These are phyloP conservation scores for Sinodicranocentrus sp. DNA, from an alignment of 2,888 invertebrate species.

Conservation along the genomic window DNA sequence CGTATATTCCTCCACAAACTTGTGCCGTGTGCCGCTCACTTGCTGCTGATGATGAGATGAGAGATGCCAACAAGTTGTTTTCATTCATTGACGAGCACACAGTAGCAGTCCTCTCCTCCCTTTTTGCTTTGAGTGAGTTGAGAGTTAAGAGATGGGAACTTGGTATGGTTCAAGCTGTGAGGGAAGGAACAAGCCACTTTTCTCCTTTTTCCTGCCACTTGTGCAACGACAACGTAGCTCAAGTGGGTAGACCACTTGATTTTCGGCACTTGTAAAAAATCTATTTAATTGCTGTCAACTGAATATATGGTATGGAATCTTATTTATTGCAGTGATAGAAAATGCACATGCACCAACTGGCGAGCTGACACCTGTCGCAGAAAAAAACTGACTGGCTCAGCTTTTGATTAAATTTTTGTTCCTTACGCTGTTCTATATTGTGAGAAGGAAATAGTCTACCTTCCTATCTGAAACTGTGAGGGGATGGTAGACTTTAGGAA, in stretches of 20 bases:
- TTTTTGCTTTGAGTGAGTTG: not conserved
- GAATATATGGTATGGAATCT: not conserved
- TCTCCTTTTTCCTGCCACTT: not conserved
- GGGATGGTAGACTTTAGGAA: too few relatives aligned
- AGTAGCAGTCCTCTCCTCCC: not conserved
- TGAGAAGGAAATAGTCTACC: too few relatives aligned
- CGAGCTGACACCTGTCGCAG: not conserved
- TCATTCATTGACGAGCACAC: constrained; percentile 40
- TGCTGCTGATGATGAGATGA: constrained; percentile 21
- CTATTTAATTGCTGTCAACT: constrained; percentile 36
- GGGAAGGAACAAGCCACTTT: constrained; percentile 21
- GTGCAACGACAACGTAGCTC: not conserved
- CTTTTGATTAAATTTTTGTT: too few relatives aligned
- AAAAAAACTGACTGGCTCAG: constrained; percentile 21
- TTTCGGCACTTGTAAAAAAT: not conserved
- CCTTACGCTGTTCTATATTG: too few relatives aligned
- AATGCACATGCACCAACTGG: not conserved
- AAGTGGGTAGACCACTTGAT: constrained; percentile 10
- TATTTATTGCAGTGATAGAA: not conserved
- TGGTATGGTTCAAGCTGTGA: constrained; percentile 14
- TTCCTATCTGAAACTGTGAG: too few relatives aligned
- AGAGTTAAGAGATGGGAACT: not conserved
- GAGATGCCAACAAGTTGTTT: constrained; percentile 61
- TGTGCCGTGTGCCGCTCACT: constrained; percentile 22
- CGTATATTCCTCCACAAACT: not conserved